Base-by-base conservation (phyloP, 2,113 vertebrate genomes). In the Thymallus thymallus region DNA sequence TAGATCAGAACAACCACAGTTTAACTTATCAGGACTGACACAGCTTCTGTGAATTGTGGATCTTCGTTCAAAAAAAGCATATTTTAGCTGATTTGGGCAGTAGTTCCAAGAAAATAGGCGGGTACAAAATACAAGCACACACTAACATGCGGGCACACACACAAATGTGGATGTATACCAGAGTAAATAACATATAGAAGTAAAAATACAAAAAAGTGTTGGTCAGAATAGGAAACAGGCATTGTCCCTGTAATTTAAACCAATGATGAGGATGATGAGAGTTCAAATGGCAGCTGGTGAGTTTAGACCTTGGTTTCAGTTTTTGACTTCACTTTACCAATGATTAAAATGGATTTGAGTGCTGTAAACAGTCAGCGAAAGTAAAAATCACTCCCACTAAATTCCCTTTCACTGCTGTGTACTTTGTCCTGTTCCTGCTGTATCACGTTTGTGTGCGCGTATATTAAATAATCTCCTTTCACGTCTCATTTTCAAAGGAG, bases 21-120 rank as follows among this genome's bases (percentile, higher is more conserved):
- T 92, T 90, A 88, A 78, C 62, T 78, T 89, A 90, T 85, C 76
- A 77, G 75, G 81, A 68, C 60, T 87, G 88, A 89, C 82, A 82
- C 30, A 16, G 67, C 67, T 29, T 18, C 48, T 51, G 48, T 51
- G 48, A 14, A 51, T 51, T 51, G 12, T 51, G 48, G 16, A 51
- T 16, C 56, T 22, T 16, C 56, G 23, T 60, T 60, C 22, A 65
- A 87, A 86, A 83, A 78, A 67, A 41, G 73, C 75, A 76, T 76
- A 79, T 56, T 80, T 30, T 67, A 41, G 35, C 35, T 41, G 7
- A 77, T 78, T 86, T 86, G 77, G 88, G 76, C 72, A 61, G 69
- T 55, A 29, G 9, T 80, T 78, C 86, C 79, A 55, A 79, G 86
- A 88, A 85, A 85, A 75, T 76, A 76, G 63, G 64, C 80, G 80